phyloP scores from a whole-genome alignment of 1,140 invertebrate genomes.

The Mercenaria mercenaria region DNA sequence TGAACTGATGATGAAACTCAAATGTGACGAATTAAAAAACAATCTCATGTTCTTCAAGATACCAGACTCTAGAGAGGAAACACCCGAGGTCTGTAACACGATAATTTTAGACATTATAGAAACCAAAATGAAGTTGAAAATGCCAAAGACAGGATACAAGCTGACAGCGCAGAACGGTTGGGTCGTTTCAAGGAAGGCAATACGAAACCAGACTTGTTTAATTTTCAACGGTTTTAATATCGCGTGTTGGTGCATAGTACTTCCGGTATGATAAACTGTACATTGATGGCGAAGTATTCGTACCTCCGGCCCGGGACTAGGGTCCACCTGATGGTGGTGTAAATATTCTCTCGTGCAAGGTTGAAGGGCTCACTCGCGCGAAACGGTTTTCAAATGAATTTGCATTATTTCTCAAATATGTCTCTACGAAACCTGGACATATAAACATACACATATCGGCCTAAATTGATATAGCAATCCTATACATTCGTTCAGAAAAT shows the following conservation, averaged over 20 bases:
- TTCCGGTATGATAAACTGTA: no score
- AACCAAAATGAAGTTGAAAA: no score
- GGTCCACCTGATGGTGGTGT: not conserved
- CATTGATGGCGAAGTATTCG: no score
- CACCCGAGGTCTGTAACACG: no score
- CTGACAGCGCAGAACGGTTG: no score
- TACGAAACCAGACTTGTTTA: not conserved
- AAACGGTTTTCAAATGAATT: constrained; percentile 18
- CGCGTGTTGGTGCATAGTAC: not conserved
- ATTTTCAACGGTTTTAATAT: not conserved
- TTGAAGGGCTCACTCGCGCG: constrained; percentile 31
- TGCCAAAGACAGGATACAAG: not conserved
- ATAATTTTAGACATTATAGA: no score
- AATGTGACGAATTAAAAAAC: no score
- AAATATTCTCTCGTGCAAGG: constrained; percentile 31
- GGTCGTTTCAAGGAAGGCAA: no score
- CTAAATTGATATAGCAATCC: not conserved
- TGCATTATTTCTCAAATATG: constrained; percentile 13
- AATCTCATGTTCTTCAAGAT: no score
- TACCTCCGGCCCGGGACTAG: not conserved
- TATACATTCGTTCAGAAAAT: not conserved
- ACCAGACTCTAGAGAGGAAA: no score
- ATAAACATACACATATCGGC: not conserved
- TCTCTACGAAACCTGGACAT: constrained; percentile 22
- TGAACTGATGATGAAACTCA: no score